Evolutionary conservation across 2,888 invertebrate genomes (phyloP).

Genomic region (Thecophora atra): DNA sequence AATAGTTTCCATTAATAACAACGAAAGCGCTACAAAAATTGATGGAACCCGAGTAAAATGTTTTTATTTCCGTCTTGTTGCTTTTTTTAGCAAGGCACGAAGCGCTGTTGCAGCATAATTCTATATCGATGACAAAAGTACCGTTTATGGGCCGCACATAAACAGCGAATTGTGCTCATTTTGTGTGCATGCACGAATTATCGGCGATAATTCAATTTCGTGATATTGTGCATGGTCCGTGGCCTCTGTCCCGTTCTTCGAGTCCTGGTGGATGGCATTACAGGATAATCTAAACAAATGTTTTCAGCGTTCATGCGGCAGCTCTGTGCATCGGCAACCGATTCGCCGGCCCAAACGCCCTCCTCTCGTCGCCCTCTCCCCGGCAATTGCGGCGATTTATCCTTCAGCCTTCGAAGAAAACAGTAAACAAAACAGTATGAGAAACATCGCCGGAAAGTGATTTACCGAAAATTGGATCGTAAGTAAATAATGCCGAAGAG

Average conservation of each 20-base stretch:
- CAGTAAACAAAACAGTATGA: conserved; percentile 12
- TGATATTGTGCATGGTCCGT: conserved; percentile 52
- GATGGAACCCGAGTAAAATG: background rate
- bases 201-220: conserved; percentile 59
- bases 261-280: conserved; percentile 23
- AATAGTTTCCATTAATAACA: too few species aligned
- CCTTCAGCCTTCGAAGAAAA: background rate
- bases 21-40: too few species aligned
- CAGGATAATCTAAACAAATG: conserved; percentile 40
- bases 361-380: background rate
- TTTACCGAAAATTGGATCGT: conserved; percentile 65
- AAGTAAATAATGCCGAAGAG: conserved; percentile 60
- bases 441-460: conserved; percentile 54
- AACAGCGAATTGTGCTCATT: background rate
- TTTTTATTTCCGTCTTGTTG: background rate
- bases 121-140: background rate
- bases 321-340: too few species aligned
- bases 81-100: too few species aligned
- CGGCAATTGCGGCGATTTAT: conserved; percentile 14
- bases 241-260: background rate
- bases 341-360: background rate
- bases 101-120: background rate
- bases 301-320: conserved; percentile 33
- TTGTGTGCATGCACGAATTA: conserved; percentile 35
- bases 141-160: background rate